phyloP scores from a whole-genome alignment of 2,888 invertebrate genomes.

The Alentia gelatinosa region DNA sequence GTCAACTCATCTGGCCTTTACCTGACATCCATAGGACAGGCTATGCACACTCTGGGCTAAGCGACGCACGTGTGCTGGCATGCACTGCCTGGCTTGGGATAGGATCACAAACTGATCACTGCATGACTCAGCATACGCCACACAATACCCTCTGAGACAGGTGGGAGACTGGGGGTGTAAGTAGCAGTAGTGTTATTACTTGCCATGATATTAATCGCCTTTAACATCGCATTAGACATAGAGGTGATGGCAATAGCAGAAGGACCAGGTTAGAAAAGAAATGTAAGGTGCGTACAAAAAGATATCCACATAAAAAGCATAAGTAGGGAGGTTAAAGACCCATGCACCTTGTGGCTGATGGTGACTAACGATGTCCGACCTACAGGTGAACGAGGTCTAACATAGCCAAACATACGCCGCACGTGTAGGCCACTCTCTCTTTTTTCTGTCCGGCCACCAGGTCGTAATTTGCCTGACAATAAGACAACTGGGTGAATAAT shows the following conservation, averaged over 20 bases:
- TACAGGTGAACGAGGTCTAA: background rate
- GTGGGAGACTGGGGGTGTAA: too few relatives aligned
- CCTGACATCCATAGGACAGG: background rate
- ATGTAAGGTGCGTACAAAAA: background rate
- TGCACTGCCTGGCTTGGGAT: background rate
- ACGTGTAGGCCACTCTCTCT: background rate
- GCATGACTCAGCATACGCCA: background rate
- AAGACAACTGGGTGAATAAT: background rate
- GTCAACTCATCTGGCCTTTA: background rate
- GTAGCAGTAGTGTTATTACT: too few relatives aligned
- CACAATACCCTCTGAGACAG: too few relatives aligned
- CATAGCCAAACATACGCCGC: background rate
- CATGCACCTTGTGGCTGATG: background rate
- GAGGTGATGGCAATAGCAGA: too few relatives aligned
- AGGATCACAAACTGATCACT: background rate
- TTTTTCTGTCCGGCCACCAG: background rate
- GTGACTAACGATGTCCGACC: background rate
- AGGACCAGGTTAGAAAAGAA: too few relatives aligned
- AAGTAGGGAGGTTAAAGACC: background rate
- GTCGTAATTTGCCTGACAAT: background rate
- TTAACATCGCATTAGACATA: too few relatives aligned
- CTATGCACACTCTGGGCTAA: background rate
- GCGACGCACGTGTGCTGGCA: background rate
- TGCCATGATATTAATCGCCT: too few relatives aligned
- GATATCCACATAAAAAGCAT: background rate